A percentile compares a stretch with the other conserved stretches of the same genome.
Conservation (phyloP, 2,113 vertebrate genomes). For the Aythya baeri region DNA sequence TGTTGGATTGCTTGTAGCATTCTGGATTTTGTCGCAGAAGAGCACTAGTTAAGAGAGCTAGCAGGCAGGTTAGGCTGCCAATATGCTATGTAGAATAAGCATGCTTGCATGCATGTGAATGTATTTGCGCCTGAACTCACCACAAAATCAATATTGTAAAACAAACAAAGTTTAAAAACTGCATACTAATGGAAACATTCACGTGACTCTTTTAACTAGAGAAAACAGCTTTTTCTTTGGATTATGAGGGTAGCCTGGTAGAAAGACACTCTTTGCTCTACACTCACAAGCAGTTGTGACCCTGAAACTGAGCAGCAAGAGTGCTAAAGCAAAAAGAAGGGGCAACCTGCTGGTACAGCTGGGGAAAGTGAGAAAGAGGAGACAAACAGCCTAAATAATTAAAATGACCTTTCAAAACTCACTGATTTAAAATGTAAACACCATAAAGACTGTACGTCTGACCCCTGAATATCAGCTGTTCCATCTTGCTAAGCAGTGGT, state of each 20-base stretch:
- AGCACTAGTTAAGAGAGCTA: neutral
- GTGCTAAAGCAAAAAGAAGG: neutral
- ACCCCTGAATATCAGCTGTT: neutral
- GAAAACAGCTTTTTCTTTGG: neutral
- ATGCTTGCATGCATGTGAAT: neutral
- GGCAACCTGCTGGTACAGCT: neutral
- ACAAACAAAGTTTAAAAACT: neutral
- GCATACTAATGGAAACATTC: neutral
- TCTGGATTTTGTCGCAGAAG: neutral
- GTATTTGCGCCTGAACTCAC: neutral
- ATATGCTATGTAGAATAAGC: neutral
- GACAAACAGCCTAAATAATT: neutral
- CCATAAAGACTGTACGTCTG: neutral
- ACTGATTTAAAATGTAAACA: neutral
- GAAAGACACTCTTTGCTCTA: neutral
- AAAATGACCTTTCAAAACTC: neutral
- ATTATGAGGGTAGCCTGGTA: neutral
- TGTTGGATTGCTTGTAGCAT: neutral
- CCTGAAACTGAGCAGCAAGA: neutral
- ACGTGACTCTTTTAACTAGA: neutral
- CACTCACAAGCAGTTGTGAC: neutral
- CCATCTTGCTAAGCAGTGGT: neutral
- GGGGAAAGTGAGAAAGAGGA: neutral
- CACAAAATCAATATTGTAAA: neutral
- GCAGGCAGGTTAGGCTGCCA: neutral